These are phyloP conservation scores for Rallus crepitans DNA, from an alignment of 2,797 vertebrate genomes.

Conservation along the genomic window DNA sequence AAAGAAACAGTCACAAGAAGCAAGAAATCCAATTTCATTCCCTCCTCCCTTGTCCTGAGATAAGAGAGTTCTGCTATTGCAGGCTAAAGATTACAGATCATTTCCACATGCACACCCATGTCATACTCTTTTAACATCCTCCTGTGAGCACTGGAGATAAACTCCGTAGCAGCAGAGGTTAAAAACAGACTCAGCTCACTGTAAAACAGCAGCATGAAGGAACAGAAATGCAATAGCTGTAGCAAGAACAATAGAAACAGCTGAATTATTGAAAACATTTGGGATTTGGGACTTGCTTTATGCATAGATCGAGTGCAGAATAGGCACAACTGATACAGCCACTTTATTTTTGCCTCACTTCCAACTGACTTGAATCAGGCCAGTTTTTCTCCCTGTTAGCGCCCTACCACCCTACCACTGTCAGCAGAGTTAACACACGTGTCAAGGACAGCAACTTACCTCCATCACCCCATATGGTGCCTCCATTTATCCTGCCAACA, in stretches of 20 bases:
- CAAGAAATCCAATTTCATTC: slow-evolving; percentile 62
- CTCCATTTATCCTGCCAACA: background rate
- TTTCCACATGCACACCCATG: slow-evolving; percentile 24
- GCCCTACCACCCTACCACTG: background rate
- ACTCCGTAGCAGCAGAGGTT: background rate
- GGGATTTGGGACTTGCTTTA: background rate
- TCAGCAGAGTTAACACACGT: background rate
- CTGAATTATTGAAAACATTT: background rate
- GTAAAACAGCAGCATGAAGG: background rate
- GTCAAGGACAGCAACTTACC: background rate
- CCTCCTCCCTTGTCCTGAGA: background rate
- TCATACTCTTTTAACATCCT: slow-evolving; percentile 37
- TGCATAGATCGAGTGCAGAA: background rate
- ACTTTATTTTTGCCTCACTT: background rate
- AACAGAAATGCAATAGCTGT: background rate
- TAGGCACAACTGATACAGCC: fast-evolving
- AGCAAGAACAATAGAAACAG: background rate
- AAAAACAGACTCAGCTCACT: background rate
- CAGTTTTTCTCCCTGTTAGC: background rate
- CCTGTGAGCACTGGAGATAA: slow-evolving; percentile 33
- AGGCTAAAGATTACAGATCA: slow-evolving; percentile 51
- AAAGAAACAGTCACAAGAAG: background rate
- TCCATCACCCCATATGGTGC: background rate
- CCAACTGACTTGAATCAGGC: background rate
- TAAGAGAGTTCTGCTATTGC: slow-evolving; percentile 49